Conservation (phyloP, 2,888 invertebrate genomes). For the Mycalesis mineus region DNA sequence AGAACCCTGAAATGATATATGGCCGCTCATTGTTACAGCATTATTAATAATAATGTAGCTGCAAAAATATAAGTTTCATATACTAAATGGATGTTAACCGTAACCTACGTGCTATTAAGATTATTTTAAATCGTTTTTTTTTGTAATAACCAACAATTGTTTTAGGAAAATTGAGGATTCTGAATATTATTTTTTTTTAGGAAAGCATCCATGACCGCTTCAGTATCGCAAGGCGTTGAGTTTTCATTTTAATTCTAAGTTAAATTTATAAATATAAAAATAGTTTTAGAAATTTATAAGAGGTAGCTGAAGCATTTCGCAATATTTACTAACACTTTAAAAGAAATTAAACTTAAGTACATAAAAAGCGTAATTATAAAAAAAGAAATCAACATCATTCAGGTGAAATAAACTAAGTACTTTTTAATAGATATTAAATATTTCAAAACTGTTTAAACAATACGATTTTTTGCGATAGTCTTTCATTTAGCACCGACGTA, state of each 20-base stretch:
- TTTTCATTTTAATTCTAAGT: constrained; percentile 32
- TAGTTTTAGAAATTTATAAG: constrained; percentile 67
- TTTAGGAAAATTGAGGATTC: constrained; percentile 59
- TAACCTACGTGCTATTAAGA: constrained; percentile 54
- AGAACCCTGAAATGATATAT: constrained; percentile 50
- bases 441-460: constrained; percentile 31
- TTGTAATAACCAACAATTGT: constrained; percentile 48
- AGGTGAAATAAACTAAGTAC: constrained; percentile 29
- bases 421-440: constrained; percentile 33
- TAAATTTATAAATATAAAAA: constrained; percentile 64
- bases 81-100: constrained; percentile 39
- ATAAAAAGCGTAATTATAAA: constrained; percentile 36
- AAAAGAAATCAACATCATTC: constrained; percentile 27
- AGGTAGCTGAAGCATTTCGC: constrained; percentile 64
- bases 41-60: constrained; percentile 50
- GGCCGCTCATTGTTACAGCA: constrained; percentile 59
- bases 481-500: constrained; percentile 69
- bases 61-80: constrained; percentile 62
- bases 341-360: constrained; percentile 54
- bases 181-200: constrained; percentile 45
- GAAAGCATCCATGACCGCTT: constrained; percentile 43
- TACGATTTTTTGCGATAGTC: constrained; percentile 40
- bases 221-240: constrained; percentile 45
- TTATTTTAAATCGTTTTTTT: constrained; percentile 42
- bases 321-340: constrained; percentile 39